Evolutionary conservation across 2,888 invertebrate genomes (phyloP), one percentile per base, ranked within the genome.

Genomic region (Muschampia staudingeri): DNA sequence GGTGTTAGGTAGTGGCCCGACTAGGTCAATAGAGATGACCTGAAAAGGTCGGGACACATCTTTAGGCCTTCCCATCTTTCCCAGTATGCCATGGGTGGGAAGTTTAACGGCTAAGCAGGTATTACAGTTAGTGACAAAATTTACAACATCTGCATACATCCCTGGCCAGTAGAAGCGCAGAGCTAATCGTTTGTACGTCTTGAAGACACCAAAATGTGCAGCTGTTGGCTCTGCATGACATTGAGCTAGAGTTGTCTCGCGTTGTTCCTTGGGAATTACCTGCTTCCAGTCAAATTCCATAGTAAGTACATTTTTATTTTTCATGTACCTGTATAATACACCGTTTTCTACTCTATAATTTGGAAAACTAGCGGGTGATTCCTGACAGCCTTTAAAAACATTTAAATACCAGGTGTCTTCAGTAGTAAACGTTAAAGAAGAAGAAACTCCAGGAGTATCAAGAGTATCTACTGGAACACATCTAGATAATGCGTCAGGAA

Each of bases 401-500:
- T 85, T 85, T 0, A 80, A 19, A 67, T 87, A 89, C 89, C 88
- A 87, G 9, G 19, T 9, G 42, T 88, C 85, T 34, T 30, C 14
- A 67, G 30, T 34, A 34, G 67, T 34, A 5, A 16, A 12, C 34
- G 16, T 11, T 34, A 34, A n/a, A 6, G 14, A 6, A n/a, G 25
- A 4, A 34, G 67, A 34, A 67, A n/a, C 9, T 19, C 67, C 34
- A 67, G 16, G 8, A n/a, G 34, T 7, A 34, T 14, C 30, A 19
- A 30, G 7, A 34, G 67, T 30, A 82, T n/a, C n/a, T n/a, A n/a
- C n/a, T n/a, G n/a, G 70, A 61, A 82, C 25, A 0, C 88, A 56
- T n/a, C n/a, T n/a, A 5, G 88, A 88, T 0, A 90, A 44, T 0
- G 80, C 69, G 40, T 90, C 89, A 0, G 89, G 89, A 0, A 89